Evolutionary conservation across 2,113 vertebrate species (phyloP), one percentile per base, ranked within the genome.

Genomic region (Lamprologus tigripictilis): DNA sequence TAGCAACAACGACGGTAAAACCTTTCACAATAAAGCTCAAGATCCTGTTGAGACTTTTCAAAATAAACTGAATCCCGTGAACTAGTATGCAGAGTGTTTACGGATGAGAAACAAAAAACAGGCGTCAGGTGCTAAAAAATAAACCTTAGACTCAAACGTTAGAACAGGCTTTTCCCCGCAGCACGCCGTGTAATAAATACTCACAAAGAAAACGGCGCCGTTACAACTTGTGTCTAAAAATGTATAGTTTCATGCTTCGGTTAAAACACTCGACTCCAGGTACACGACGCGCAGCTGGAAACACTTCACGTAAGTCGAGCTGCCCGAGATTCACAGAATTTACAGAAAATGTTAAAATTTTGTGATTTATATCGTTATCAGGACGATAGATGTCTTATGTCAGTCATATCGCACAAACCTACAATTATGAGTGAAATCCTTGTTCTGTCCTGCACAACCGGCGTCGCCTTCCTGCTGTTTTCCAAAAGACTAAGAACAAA

Each of bases 31-130:
- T 58, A 16, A 58, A 58, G 8, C 26, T 16, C 3, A 9, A 28
- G 55, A 58, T 58, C 13, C 13, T 16, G 26, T 58, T 58, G 8
- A 58, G 55, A 58, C 55, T 28, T 28, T 28, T 28, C 55, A 28
- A 28, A 58, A 58, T 58, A 28, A 58, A 58, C 3, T 0, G 5
- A 28, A 58, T 9, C 26, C 0, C 0, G 0, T 26, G 11, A 9
- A 2, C 0, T 0, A 28, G 0, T 23, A 7, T 26, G 13, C 26
- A 0, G 13, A 1, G 0, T 9, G 0, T 28, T 28, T 58, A 58
- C 0, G 13, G 13, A 4, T 0, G 0, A 58, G 23, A 58, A 58
- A 0, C 0, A 28, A 28, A 16, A 40, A 40, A 40, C 0, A 5
- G 37, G 1, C 37, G 10, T 0, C 3, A 40, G 37, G 10, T 40